Evolutionary conservation across 1,140 invertebrate species (phyloP).

Genomic region (Zelostemma sp.): DNA sequence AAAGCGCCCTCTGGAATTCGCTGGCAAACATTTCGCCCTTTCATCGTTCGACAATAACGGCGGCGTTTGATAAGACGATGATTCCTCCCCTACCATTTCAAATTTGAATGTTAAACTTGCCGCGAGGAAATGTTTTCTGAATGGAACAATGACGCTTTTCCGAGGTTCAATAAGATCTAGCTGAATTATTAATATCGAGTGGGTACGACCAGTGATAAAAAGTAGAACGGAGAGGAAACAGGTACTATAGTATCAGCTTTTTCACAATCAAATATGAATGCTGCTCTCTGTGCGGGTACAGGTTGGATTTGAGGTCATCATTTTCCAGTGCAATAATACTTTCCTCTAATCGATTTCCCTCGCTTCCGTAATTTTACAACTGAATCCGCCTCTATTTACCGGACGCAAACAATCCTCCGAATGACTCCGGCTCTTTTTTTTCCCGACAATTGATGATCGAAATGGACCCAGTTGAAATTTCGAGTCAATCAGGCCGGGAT

Average conservation of each 20-base stretch:
- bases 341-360: conserved; percentile 35
- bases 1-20: neutral
- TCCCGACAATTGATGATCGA: neutral
- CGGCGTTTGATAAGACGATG: neutral
- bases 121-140: neutral
- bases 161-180: neutral
- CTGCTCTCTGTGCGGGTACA: conserved; percentile 45
- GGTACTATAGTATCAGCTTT: conserved; percentile 40
- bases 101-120: neutral
- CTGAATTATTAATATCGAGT: conserved; percentile 36
- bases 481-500: neutral
- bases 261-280: conserved; percentile 54
- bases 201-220: conserved; percentile 38
- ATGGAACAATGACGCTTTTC: neutral
- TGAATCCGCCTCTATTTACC: neutral
- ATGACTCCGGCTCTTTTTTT: neutral
- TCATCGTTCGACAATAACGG: neutral
- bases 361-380: conserved; percentile 1
- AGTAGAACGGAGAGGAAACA: conserved; percentile 36
- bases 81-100: neutral
- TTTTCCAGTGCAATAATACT: conserved; percentile 27
- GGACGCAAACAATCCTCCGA: neutral
- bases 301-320: conserved; percentile 50
- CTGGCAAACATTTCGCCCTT: neutral
- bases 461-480: neutral